Evolutionary conservation across 2,113 vertebrate species (phyloP).

Genomic region (Cyprinodon tularosa): DNA sequence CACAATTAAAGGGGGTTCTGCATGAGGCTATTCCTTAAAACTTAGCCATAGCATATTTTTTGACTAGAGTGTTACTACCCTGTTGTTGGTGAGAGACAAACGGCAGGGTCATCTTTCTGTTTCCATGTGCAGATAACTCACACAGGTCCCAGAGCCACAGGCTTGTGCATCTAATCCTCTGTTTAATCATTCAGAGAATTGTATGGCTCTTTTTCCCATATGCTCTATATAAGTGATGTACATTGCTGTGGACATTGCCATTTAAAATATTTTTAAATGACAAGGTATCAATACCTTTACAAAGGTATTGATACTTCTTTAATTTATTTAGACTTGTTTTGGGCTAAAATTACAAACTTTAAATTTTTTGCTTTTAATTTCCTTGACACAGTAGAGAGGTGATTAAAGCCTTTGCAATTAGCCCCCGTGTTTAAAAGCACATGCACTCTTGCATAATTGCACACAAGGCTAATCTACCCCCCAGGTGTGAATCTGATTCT

Average conservation of each 20-base stretch:
- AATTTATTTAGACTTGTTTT: too few species aligned
- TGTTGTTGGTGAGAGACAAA: conserved; percentile 53
- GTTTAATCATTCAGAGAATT: conserved; percentile 16
- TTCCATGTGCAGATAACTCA: background rate
- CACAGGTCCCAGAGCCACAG: conserved; percentile 10
- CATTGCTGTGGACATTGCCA: background rate
- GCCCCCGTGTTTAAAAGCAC: too few species aligned
- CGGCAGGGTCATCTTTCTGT: conserved; percentile 56
- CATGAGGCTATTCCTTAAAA: conserved; percentile 11
- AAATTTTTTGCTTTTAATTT: too few species aligned
- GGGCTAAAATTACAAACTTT: too few species aligned
- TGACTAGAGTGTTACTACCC: conserved; percentile 25
- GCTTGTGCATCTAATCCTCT: conserved; percentile 13
- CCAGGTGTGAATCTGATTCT: too few species aligned
- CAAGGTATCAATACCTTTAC: background rate
- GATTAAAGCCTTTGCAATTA: too few species aligned
- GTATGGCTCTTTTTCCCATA: background rate
- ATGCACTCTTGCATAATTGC: too few species aligned
- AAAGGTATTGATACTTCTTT: too few species aligned
- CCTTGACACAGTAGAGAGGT: too few species aligned
- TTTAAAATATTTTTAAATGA: background rate
- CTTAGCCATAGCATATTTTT: conserved; percentile 20
- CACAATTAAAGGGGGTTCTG: background rate
- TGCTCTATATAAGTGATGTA: background rate
- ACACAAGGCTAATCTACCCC: too few species aligned